A percentile compares a stretch with the other conserved stretches of the same genome.
Evolutionary conservation across 2,113 vertebrate genomes (phyloP).

Genomic region (Microcebus ravelobensis): DNA sequence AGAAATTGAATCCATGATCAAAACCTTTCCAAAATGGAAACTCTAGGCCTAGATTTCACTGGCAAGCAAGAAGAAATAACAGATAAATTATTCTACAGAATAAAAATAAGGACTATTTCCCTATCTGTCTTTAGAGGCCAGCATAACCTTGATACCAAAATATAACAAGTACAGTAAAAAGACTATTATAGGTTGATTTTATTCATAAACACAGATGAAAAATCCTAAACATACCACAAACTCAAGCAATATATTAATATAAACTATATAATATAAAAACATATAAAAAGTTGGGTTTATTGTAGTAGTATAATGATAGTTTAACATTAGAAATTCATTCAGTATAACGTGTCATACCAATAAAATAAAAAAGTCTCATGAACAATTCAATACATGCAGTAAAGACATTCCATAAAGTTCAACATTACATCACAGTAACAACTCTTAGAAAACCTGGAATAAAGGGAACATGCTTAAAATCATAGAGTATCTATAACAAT

Average conservation of each 20-base stretch:
- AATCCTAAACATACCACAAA: not conserved
- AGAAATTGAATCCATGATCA: not conserved
- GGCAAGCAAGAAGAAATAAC: conserved; percentile 30
- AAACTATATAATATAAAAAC: not conserved
- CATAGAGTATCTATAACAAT: not conserved
- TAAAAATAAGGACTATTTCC: not conserved
- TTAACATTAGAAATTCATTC: not conserved
- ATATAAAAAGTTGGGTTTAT: not conserved
- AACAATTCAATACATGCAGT: not conserved
- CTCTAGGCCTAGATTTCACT: not conserved
- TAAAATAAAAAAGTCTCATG: not conserved
- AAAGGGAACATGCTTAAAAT: not conserved
- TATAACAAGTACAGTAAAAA: conserved; percentile 1
- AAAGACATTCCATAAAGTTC: conserved; percentile 37
- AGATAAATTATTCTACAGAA: not conserved
- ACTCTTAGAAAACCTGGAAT: conserved; percentile 33
- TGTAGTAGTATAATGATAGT: not conserved
- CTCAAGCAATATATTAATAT: not conserved
- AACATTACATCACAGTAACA: not conserved
- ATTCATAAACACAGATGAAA: not conserved
- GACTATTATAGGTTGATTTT: not conserved
- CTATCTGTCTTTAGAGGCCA: not conserved
- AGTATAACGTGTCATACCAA: not conserved
- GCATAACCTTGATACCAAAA: not conserved
- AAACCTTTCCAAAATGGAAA: not conserved